Evolutionary conservation across 2,888 invertebrate species (phyloP).

Genomic region (Hedya salicella): DNA sequence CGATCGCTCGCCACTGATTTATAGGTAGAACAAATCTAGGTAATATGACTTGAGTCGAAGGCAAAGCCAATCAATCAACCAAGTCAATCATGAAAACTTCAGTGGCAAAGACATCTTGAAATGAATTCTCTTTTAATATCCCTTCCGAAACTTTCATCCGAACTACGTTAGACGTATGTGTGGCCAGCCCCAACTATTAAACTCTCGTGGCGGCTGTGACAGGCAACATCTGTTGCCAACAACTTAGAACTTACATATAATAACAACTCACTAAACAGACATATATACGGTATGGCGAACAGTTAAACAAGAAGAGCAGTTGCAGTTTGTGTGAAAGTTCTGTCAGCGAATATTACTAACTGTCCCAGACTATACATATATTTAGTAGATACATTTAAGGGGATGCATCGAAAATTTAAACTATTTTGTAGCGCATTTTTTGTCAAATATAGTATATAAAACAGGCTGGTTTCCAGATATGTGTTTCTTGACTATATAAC

Average conservation of each 20-base stretch:
- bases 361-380: too few species aligned
- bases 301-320: too few species aligned
- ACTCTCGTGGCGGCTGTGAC: conserved; percentile 16
- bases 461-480: too few species aligned
- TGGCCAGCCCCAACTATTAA: conserved; percentile 27
- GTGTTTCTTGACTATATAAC: too few species aligned
- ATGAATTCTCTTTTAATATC: conserved; percentile 3
- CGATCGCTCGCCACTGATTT: too few species aligned
- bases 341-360: neutral
- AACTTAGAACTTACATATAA: conserved; percentile 24
- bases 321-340: neutral
- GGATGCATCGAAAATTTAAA: too few species aligned
- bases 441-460: too few species aligned
- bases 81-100: neutral
- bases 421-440: too few species aligned
- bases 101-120: neutral
- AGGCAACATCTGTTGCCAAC: conserved; percentile 26
- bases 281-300: neutral
- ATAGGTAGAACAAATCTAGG: too few species aligned
- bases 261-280: conserved; percentile 1
- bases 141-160: conserved; percentile 12
- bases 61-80: neutral
- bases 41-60: too few species aligned
- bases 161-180: conserved; percentile 15
- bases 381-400: too few species aligned